A percentile compares a stretch with the other conserved stretches of the same genome.
Conservation (phyloP, 2,888 invertebrate genomes). For the Thereva unica region DNA sequence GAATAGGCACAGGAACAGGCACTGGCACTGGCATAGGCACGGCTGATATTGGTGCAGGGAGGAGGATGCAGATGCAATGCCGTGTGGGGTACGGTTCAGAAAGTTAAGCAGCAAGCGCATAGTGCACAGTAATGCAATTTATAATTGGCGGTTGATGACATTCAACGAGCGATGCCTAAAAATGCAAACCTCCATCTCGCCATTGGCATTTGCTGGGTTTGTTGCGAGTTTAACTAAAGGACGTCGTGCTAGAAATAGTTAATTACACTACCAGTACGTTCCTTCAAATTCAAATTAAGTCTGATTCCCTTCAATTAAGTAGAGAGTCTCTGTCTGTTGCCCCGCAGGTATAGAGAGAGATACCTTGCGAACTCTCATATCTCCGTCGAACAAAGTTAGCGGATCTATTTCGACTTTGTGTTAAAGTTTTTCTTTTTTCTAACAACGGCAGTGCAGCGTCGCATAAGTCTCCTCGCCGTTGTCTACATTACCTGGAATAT, state of each 20-base stretch:
- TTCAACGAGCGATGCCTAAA: conserved; percentile 39
- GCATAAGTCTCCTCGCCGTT: conserved; percentile 25
- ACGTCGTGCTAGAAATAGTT: conserved; percentile 28
- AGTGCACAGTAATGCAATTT: conserved; percentile 36
- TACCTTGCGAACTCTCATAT: too few species aligned
- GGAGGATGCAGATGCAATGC: conserved; percentile 11
- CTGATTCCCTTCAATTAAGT: conserved; percentile 32
- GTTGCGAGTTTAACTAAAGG: neutral
- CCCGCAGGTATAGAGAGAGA: too few species aligned
- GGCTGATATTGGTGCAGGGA: neutral
- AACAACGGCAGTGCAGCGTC: conserved; percentile 9
- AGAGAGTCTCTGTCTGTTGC: conserved; percentile 2
- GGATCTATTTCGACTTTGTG: neutral
- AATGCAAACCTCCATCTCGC: conserved; percentile 35
- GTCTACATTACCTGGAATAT: conserved; percentile 23
- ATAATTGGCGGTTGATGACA: conserved; percentile 42
- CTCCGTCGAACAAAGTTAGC: too few species aligned
- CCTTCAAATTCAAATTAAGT: conserved; percentile 34
- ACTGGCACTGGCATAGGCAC: conserved; percentile 4
- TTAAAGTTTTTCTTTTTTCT: neutral
- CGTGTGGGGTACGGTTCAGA: conserved; percentile 16
- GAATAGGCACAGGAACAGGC: too few species aligned
- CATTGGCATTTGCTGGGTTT: conserved; percentile 1
- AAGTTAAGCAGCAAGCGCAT: conserved; percentile 27
- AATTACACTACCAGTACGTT: conserved; percentile 21